Conservation (phyloP, 2,888 invertebrate species). For the Eugnorisma glareosa region DNA sequence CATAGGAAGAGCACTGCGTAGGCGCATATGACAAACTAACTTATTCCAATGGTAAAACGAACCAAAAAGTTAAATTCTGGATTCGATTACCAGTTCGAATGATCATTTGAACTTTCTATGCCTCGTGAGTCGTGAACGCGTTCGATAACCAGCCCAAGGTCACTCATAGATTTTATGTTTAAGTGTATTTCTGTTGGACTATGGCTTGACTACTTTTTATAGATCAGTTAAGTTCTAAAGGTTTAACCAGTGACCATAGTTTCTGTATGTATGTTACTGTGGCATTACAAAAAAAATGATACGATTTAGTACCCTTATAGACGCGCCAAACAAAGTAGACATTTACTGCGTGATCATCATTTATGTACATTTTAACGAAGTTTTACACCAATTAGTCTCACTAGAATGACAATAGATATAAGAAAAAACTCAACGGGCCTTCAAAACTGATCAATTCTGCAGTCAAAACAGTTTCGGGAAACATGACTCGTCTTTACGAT, state of each 20-base stretch:
- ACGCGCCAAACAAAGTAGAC: constrained; percentile 5
- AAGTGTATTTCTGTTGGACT: constrained; percentile 26
- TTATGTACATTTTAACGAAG: constrained; percentile 32
- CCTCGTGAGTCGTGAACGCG: constrained; percentile 54
- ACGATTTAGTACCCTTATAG: background rate
- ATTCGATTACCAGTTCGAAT: constrained; percentile 59
- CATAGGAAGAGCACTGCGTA: constrained; percentile 43
- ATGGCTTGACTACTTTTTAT: constrained; percentile 8
- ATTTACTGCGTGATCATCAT: constrained; percentile 26
- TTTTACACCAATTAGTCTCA: constrained; percentile 49
- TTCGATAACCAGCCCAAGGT: constrained; percentile 60
- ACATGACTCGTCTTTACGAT: constrained; percentile 40
- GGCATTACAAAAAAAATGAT: constrained; percentile 9
- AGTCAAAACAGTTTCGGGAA: constrained; percentile 28
- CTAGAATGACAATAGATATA: constrained; percentile 43
- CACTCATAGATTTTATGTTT: constrained; percentile 55
- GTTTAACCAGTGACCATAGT: background rate
- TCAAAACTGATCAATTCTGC: constrained; percentile 24
- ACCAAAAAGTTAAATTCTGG: constrained; percentile 54
- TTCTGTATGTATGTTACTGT: constrained; percentile 1
- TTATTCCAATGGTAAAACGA: constrained; percentile 35
- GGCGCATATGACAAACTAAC: constrained; percentile 52
- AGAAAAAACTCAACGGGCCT: constrained; percentile 46
- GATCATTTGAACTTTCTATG: constrained; percentile 64
- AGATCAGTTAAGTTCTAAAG: constrained; percentile 3